Conservation (phyloP, 2,888 invertebrate species). For the Ashinkailepas kermadecensis region DNA sequence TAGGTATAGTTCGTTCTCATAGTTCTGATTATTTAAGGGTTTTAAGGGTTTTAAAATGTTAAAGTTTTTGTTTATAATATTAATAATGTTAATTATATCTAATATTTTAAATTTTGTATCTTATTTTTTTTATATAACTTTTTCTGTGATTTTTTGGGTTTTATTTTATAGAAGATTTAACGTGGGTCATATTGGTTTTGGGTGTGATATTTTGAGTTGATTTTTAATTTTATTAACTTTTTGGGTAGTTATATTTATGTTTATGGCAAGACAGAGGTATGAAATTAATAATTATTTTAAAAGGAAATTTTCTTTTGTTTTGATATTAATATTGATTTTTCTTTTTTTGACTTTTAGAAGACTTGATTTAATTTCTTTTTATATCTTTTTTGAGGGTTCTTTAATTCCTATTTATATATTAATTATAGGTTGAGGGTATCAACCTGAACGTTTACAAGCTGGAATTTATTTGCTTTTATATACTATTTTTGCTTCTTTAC, state of each 20-base stretch:
- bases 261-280: slow-evolving; percentile 47
- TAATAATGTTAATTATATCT: no score
- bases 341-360: slow-evolving; percentile 52
- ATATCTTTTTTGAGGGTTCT: slow-evolving; percentile 61
- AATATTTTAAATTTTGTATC: no score
- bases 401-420: slow-evolving; percentile 59
- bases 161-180: no score
- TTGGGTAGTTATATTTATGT: slow-evolving; percentile 55
- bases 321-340: slow-evolving; percentile 50
- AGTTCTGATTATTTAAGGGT: slow-evolving; percentile 50
- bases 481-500: slow-evolving; percentile 59
- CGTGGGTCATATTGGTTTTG: no score
- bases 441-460: slow-evolving; percentile 60
- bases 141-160: no score
- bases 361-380: slow-evolving; percentile 57
- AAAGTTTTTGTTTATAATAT: no score
- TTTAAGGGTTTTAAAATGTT: no score
- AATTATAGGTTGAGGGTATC: slow-evolving; percentile 60
- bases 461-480: slow-evolving; percentile 61
- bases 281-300: slow-evolving; percentile 44
- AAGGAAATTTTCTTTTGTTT: slow-evolving; percentile 49
- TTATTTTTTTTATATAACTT: no score
- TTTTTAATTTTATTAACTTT: slow-evolving; percentile 49
- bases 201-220: slow-evolving; percentile 50
- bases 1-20: slow-evolving; percentile 54